Evolutionary conservation across 2,888 invertebrate species (phyloP), one percentile per base, ranked within the genome.

Genomic region (Perizoma affinitatum): DNA sequence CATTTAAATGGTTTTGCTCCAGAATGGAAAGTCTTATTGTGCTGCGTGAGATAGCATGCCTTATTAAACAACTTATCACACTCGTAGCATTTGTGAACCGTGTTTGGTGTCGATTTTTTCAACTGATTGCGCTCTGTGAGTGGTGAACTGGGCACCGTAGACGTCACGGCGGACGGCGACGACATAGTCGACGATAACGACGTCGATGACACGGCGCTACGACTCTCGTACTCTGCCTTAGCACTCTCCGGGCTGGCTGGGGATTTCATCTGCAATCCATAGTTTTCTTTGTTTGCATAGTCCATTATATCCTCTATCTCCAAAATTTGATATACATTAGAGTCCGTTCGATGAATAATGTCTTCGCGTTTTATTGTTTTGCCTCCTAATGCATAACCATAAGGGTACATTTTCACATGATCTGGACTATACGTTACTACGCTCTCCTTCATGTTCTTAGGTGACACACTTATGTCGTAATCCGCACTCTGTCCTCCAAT

Each of bases 1-100:
- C 97, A 97, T 83, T 97, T 97, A 84, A 94, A 97, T 10, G 97
- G 97, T 82, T 96, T 96, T 76, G 96, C 96, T 65, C 97, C 97
- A 67, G 95, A 95, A 85, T 98, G 97, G 87, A 97, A 97, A 70
- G 96, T 96, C 84, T 97, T 97, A 87, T 97, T 97, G 87, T 98
- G 97, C 83, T 97, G 97, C 54, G 97, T 97, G 58, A 97, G 92
- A 82, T 97, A 97, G 84, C 97, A 97, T 52, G 96, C 95, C 76
- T 96, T 96, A 83, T 96, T 96, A 88, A 97, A 97, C 45, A 95
- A 88, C 85, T 97, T 97, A 83, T 96, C 95, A 87, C 97, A 98
- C 78, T 96, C 95, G 77, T 95, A 93, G 86, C 97, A 97, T 86
- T 95, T 96, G 83, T 95, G 94, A 54, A 91, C 81, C 5, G 80